A percentile compares a stretch with the other conserved stretches of the same genome.
Conservation (phyloP, 2,113 vertebrate genomes). For the Lasiurus cinereus region DNA sequence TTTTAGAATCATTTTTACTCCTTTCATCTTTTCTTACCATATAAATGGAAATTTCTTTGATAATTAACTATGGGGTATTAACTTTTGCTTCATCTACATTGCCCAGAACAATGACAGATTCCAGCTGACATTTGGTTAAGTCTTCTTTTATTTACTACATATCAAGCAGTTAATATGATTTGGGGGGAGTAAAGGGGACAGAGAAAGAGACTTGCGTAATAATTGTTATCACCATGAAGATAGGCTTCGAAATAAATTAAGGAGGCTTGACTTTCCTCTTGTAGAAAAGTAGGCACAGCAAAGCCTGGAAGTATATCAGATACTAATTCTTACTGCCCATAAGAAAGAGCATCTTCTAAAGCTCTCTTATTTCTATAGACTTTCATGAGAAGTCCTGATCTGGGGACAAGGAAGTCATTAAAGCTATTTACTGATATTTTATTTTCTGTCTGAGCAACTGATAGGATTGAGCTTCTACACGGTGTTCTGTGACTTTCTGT, state of each 20-base stretch:
- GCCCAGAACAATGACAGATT: not conserved
- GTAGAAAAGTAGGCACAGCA: not conserved
- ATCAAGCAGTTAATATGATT: not conserved
- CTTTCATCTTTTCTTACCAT: not conserved
- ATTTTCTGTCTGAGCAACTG: not conserved
- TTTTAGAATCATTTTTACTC: not conserved
- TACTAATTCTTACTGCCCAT: not conserved
- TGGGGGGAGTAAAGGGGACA: rapidly evolving
- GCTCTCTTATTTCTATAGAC: not conserved
- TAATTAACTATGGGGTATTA: not conserved
- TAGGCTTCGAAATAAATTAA: not conserved
- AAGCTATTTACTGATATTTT: not conserved
- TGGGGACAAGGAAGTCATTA: not conserved
- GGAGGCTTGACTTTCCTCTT: not conserved
- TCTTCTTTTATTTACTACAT: not conserved
- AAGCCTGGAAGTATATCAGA: not conserved
- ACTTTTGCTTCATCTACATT: not conserved
- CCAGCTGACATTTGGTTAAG: not conserved
- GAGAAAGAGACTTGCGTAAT: not conserved
- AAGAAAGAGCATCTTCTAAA: not conserved
- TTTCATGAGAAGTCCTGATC: not conserved
- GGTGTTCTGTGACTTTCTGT: not conserved
- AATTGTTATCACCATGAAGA: not conserved
- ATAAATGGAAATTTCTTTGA: not conserved
- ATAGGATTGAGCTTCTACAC: not conserved